Conservation (phyloP, 2,888 invertebrate genomes). For the Apotomis capreana region DNA sequence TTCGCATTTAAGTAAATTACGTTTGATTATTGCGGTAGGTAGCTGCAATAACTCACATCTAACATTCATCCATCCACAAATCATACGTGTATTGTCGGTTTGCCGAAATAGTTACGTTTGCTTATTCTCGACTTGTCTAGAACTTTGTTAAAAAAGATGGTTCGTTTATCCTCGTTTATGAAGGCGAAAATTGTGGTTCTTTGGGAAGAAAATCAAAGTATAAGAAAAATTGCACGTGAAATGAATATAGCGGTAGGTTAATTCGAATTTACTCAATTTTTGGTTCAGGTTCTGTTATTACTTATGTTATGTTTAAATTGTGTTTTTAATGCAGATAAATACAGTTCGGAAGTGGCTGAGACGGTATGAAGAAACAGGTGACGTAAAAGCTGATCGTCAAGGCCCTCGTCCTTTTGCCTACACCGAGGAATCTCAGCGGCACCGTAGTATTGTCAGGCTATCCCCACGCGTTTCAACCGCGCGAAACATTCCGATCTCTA, state of each 20-base stretch:
- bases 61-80: too few species aligned
- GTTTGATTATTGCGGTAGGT: too few species aligned
- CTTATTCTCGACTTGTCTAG: neutral
- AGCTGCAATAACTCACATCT: too few species aligned
- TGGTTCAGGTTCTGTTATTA: neutral
- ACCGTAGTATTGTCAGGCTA: conserved; percentile 9
- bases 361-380: too few species aligned
- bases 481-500: too few species aligned
- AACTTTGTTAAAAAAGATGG: neutral
- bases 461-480: too few species aligned
- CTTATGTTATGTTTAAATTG: neutral
- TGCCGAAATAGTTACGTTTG: too few species aligned
- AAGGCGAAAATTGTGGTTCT: neutral
- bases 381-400: neutral
- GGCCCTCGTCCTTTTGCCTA: neutral
- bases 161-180: too few species aligned
- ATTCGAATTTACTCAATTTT: neutral
- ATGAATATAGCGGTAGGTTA: neutral
- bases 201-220: conserved; percentile 4
- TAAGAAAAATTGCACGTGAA: neutral
- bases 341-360: too few species aligned
- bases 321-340: too few species aligned
- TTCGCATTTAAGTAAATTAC: too few species aligned
- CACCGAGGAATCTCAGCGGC: neutral
- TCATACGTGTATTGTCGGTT: too few species aligned